Percentiles rank a stretch among this genome's conserved stretches.
Evolutionary conservation across 2,113 vertebrate genomes (phyloP).

Genomic region (Menura novaehollandiae): DNA sequence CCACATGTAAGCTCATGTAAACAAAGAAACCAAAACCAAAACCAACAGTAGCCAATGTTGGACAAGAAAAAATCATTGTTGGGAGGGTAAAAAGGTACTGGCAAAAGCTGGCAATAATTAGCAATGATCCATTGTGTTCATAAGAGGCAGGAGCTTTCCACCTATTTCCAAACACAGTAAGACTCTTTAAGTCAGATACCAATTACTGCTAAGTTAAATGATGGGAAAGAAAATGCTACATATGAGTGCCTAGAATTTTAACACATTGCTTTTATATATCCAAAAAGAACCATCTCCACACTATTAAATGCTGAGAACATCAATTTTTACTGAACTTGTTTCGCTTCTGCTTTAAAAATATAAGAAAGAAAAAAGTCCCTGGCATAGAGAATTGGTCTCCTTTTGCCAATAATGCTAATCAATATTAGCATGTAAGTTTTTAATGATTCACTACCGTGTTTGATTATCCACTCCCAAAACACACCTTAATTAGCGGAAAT

Average conservation of each 20-base stretch:
- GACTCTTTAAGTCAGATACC: not conserved
- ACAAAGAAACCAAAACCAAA: not conserved
- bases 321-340: not conserved
- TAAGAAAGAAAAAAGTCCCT: not conserved
- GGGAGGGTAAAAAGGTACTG: not conserved
- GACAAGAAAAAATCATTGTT: not conserved
- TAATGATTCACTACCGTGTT: constrained; percentile 55
- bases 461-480: constrained; percentile 8
- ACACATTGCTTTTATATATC: not conserved
- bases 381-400: constrained; percentile 33
- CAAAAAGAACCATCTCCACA: not conserved
- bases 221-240: not conserved
- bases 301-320: not conserved
- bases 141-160: not conserved
- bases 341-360: constrained; percentile 29
- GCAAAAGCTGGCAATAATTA: not conserved
- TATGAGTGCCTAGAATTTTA: not conserved
- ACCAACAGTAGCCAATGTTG: not conserved
- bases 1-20: not conserved
- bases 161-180: not conserved
- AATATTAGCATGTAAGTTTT: constrained; percentile 57
- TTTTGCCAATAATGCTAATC: constrained; percentile 56
- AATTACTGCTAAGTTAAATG: not conserved
- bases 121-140: not conserved
- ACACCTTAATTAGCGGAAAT: constrained; percentile 62